Evolutionary conservation across 1,140 invertebrate species (phyloP).

Genomic region (Thereuonema tuberculata): DNA sequence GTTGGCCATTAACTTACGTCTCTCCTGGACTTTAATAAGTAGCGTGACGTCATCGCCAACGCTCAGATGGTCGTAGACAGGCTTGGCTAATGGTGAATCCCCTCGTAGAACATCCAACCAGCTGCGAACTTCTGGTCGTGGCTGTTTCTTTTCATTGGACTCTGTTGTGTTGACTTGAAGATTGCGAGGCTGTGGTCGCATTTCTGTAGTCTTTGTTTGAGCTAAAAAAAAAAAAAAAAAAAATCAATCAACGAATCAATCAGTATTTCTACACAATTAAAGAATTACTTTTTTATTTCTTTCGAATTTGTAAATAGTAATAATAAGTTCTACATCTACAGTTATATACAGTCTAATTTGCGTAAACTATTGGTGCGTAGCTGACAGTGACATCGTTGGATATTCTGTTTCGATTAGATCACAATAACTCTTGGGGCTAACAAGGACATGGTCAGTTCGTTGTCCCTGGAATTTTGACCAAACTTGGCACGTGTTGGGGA

Average conservation of each 20-base stretch:
- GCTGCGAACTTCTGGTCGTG: slow-evolving; percentile 36
- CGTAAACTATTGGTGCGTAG: too few relatives aligned
- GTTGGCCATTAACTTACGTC: slow-evolving; percentile 33
- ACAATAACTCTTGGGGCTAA: too few relatives aligned
- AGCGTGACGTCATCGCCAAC: slow-evolving; percentile 50
- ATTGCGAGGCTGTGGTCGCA: neutral
- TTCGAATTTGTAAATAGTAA: neutral
- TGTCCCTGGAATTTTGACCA: too few relatives aligned
- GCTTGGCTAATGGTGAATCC: slow-evolving; percentile 16
- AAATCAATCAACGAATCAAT: neutral
- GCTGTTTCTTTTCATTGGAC: neutral
- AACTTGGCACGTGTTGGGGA: too few relatives aligned
- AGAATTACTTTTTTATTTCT: neutral
- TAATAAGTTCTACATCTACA: too few relatives aligned
- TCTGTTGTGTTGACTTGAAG: neutral
- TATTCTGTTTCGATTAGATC: too few relatives aligned
- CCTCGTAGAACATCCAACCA: slow-evolving; percentile 52
- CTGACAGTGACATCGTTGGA: too few relatives aligned
- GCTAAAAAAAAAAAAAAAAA: neutral
- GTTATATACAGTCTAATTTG: too few relatives aligned
- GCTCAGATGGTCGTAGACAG: slow-evolving; percentile 19
- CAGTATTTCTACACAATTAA: neutral
- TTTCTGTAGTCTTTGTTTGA: neutral
- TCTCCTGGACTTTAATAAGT: slow-evolving; percentile 49
- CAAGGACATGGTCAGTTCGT: too few relatives aligned